Base-by-base conservation (phyloP, 2,797 vertebrate genomes). In the Mus spretus region DNA sequence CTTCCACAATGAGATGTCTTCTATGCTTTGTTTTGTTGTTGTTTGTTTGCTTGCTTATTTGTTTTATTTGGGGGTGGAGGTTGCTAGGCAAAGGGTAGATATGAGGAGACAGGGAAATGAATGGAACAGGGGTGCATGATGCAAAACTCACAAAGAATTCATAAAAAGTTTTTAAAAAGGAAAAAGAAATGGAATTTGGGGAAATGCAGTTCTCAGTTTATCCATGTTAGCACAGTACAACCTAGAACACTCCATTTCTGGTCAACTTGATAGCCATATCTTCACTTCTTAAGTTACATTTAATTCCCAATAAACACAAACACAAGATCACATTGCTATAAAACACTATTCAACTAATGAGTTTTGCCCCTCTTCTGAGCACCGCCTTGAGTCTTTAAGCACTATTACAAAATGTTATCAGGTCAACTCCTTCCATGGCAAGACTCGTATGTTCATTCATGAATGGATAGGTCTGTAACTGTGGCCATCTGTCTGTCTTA, bases 261-360 rank as follows among this genome's bases (percentile, higher is more conserved):
- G 40, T 91, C 22, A 59, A 61, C 47, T 74, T 85, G 47, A 34
- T 77, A 40, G 53, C 40, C 37, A 83, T 14, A 72, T 61, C 77
- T 12, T 70, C 24, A 81, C 10, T 77, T 93, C 83, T 93, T 92
- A 28, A 80, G 82, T 24, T 55, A 40, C 50, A 53, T 53, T 92
- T 87, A 87, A 93, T 90, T 93, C 63, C 65, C 89, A 91, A 80
- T 74, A 55, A 94, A 94, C 85, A 77, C 82, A 65, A 61, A 75
- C 75, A 44, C 1, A 87, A 81, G n/a, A 72, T 80, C 19, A 96
- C 67, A 47, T 19, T 87, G 91, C 75, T 88, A 1, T 50, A 91
- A 24, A 80, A 70, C 72, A 47, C 47, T 80, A 94, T 50, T 78
- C n/a, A 88, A n/a, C 28, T 90, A 63, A 72, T 83, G n/a, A 75